phyloP scores from a whole-genome alignment of 2,797 vertebrate genomes.

The Anguilla anguilla region DNA sequence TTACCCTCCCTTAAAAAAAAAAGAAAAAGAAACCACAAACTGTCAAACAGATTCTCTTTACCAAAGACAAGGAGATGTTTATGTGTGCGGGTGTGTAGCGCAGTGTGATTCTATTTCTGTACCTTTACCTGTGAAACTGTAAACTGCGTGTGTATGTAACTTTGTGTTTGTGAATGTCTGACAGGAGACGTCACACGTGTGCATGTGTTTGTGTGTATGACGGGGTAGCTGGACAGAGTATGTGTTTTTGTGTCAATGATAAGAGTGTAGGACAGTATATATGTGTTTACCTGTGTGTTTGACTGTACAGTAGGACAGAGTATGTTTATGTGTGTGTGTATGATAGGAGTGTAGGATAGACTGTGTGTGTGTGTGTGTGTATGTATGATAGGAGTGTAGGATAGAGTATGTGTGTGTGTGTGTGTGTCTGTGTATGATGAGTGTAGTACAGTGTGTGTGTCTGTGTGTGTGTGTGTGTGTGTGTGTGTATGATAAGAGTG shows the following conservation, averaged over 20 bases:
- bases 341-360: conserved; percentile 60
- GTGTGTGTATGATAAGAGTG: background rate
- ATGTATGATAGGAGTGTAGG: conserved; percentile 68
- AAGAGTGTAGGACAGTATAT: conserved; percentile 6
- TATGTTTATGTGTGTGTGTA: conserved; percentile 27
- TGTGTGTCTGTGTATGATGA: conserved; percentile 53
- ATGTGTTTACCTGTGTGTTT: conserved; percentile 30
- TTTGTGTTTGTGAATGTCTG: conserved; percentile 41
- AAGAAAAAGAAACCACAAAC: conserved; percentile 37
- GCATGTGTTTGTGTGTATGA: conserved; percentile 30
- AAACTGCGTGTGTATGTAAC: conserved; percentile 26
- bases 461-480: background rate
- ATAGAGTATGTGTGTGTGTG: conserved; percentile 47
- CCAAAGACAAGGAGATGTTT: background rate
- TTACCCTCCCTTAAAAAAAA: background rate
- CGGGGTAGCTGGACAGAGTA: background rate
- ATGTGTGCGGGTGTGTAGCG: background rate
- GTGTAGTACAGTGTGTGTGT: background rate
- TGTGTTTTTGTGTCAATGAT: conserved; percentile 23
- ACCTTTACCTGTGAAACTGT: background rate
- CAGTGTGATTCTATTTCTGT: background rate
- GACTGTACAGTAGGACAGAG: conserved; percentile 14
- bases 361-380: conserved; percentile 55
- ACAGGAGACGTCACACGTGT: conserved; percentile 56
- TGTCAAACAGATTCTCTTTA: background rate